These are phyloP conservation scores for Rhineura floridana DNA, from an alignment of 2,113 vertebrate species.

Conservation along the genomic window DNA sequence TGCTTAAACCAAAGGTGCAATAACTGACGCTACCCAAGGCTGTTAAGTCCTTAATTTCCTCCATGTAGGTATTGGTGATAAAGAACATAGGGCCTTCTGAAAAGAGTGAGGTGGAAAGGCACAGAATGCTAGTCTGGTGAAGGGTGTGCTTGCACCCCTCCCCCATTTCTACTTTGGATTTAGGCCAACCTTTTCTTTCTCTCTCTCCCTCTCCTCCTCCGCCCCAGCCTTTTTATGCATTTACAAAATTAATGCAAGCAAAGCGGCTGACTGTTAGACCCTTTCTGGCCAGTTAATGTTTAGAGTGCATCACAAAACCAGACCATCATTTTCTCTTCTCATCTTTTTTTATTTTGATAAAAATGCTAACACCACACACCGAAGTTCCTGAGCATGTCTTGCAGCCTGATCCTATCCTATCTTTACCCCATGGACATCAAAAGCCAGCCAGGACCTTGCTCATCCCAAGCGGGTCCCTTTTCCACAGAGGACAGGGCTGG, in stretches of 20 bases:
- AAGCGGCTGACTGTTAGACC: slow-evolving; percentile 11
- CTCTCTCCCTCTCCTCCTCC: too few relatives aligned
- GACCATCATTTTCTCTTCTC: background rate
- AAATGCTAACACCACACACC: background rate
- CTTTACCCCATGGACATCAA: background rate
- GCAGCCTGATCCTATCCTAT: background rate
- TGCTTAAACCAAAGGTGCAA: background rate
- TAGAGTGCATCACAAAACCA: background rate
- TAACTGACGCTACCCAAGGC: background rate
- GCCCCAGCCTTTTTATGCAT: background rate
- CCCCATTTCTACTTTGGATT: background rate
- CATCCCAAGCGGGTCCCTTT: slow-evolving; percentile 73
- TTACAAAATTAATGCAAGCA: slow-evolving; percentile 1
- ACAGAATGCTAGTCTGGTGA: slow-evolving; percentile 39
- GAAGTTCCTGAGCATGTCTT: background rate
- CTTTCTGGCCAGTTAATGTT: background rate
- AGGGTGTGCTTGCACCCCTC: background rate
- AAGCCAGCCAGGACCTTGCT: slow-evolving; percentile 22
- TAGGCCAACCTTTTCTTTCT: slow-evolving; percentile 3
- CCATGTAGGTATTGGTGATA: slow-evolving; percentile 15
- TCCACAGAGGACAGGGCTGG: slow-evolving; percentile 64
- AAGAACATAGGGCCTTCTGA: slow-evolving; percentile 39
- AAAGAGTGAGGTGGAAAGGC: slow-evolving; percentile 20
- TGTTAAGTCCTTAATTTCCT: background rate
- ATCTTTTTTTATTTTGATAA: background rate